phyloP scores from a whole-genome alignment of 1,140 invertebrate genomes.

The Leucophenga varia region DNA sequence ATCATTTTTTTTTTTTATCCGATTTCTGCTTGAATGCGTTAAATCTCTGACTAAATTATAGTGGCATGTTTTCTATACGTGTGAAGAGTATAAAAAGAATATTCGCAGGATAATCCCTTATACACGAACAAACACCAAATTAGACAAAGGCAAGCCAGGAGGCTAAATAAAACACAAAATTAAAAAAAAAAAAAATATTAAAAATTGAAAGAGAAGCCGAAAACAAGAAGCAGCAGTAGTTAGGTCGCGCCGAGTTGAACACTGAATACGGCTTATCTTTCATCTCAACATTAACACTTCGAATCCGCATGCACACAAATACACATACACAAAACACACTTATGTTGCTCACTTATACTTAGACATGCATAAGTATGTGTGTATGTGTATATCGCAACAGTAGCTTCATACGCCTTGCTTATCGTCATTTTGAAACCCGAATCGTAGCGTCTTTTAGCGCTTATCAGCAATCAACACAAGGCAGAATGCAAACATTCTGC shows the following conservation, averaged over 20 bases:
- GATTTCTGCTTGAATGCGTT: slow-evolving; percentile 14
- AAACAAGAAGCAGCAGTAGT: slow-evolving; percentile 26
- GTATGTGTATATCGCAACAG: no score
- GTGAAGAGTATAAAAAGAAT: slow-evolving; percentile 54
- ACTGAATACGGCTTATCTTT: slow-evolving; percentile 42
- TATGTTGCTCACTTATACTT: no score
- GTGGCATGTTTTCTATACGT: no score
- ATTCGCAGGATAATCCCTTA: slow-evolving; percentile 38
- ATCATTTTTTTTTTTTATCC: slow-evolving; percentile 8
- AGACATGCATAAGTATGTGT: no score
- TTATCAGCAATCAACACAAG: no score
- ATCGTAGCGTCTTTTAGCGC: no score
- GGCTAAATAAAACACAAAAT: slow-evolving; percentile 19
- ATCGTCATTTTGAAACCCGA: no score
- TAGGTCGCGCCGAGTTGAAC: no score
- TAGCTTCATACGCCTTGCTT: no score
- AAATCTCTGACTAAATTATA: slow-evolving; percentile 24
- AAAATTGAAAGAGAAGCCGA: slow-evolving; percentile 17
- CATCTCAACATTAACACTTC: slow-evolving; percentile 50
- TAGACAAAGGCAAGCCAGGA: no score
- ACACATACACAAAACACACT: no score
- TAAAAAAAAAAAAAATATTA: slow-evolving; percentile 5
- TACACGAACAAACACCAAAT: no score
- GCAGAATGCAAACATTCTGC: slow-evolving; percentile 18
- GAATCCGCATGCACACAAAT: slow-evolving; percentile 2